Percentiles rank a stretch among this genome's conserved stretches.
Conservation (phyloP, 2,113 vertebrate genomes). For the Dasypus novemcinctus region DNA sequence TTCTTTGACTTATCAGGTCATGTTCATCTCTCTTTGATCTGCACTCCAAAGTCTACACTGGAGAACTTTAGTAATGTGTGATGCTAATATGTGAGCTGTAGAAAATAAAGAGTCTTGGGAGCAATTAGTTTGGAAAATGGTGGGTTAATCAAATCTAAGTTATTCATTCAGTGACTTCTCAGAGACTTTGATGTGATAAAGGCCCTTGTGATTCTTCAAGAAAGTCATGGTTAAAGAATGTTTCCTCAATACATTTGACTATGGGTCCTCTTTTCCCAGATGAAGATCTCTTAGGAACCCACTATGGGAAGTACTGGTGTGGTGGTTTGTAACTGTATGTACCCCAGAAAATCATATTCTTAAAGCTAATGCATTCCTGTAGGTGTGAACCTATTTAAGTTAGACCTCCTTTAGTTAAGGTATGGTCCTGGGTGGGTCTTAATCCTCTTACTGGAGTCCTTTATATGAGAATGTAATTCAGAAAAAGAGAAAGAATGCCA, state of each 20-base stretch:
- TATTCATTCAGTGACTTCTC: not conserved
- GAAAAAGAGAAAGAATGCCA: too few species aligned
- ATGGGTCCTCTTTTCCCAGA: not conserved
- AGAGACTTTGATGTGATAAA: not conserved
- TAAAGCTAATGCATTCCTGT: too few species aligned
- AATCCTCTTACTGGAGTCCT: too few species aligned
- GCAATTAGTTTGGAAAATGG: not conserved
- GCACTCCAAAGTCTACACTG: not conserved
- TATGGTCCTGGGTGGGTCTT: too few species aligned
- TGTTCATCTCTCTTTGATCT: not conserved
- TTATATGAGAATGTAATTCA: too few species aligned
- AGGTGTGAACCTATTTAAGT: too few species aligned
- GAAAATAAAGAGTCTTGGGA: not conserved
- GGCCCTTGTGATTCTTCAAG: not conserved
- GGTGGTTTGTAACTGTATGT: too few species aligned
- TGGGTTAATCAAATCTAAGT: not conserved
- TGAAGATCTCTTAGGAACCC: not conserved
- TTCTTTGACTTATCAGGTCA: not conserved
- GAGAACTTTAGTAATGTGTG: not conserved
- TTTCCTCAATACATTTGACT: not conserved
- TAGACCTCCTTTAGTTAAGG: too few species aligned
- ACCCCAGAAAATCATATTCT: too few species aligned
- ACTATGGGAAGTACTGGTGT: not conserved
- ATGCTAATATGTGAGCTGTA: not conserved
- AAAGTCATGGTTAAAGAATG: not conserved